Evolutionary conservation across 2,113 vertebrate genomes (phyloP), one percentile per base, ranked within the genome.

Genomic region (Protomyctophum bolini): DNA sequence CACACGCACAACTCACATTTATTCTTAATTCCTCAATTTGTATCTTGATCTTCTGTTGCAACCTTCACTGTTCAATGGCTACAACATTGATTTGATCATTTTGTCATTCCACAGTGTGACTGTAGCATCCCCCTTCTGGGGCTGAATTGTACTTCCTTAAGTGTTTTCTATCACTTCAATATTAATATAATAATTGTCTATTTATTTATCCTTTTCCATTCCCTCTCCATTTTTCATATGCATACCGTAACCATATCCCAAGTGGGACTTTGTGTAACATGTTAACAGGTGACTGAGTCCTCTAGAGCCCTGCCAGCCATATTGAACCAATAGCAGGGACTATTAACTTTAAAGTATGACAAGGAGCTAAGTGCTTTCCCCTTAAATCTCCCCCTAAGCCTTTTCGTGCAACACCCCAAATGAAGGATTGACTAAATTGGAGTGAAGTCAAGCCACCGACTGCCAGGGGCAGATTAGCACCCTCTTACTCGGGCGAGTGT

Each of bases 381-480:
- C 75, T 78, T 80, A 67, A 79, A 83, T 84, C 76, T 73, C 73
- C 33, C 71, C 72, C 47, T 81, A 84, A 83, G 78, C 79, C 84
- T 68, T 81, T 85, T 58, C 41, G 3, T 72, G 64, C 60, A 77
- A 68, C 75, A 82, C 73, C 78, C 78, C 64, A 83, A 81, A 82
- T 83, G 70, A 83, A 74, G 70, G 77, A 82, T 85, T 80, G 72
- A 60, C 62, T 70, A 76, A 68, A 51, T 58, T 75, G 82, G 70
- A 79, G 86, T 82, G 66, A 58, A 81, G 86, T 85, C 82, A 79
- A 83, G 83, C 75, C 70, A 59, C 70, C 72, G 77, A 80, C 80
- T 90, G 85, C 69, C 72, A 72, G 61, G 49, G 67, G 77, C 47
- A 86, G 85, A 91, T 89, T 85, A 89, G 80, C 51, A 45, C 63